phyloP scores from a whole-genome alignment of 2,113 vertebrate genomes.

The Cyanoderma ruficeps region DNA sequence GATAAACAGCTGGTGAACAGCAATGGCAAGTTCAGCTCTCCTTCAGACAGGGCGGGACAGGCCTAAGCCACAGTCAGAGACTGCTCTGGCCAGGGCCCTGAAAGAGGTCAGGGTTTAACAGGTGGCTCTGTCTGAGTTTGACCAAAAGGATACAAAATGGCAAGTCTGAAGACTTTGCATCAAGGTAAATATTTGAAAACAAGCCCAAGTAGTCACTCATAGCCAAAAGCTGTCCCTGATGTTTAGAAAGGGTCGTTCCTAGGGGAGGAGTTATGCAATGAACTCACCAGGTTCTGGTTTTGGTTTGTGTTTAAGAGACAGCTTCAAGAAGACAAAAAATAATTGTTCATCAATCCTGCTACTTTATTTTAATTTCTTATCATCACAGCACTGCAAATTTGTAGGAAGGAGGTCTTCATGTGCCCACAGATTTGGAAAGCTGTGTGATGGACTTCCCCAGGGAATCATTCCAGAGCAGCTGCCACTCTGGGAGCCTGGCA shows the following conservation, averaged over 20 bases:
- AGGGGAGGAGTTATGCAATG: not conserved
- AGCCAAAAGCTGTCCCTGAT: not conserved
- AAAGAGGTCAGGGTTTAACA: not conserved
- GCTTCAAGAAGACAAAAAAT: not conserved
- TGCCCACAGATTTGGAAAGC: not conserved
- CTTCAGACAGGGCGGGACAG: not conserved
- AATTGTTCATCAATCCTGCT: not conserved
- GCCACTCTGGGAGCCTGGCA: not conserved
- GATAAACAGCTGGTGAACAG: not conserved
- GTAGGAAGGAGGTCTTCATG: not conserved
- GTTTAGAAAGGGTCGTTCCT: not conserved
- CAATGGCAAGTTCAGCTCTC: not conserved
- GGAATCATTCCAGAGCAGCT: not conserved
- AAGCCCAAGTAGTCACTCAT: not conserved
- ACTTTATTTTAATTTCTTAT: not conserved
- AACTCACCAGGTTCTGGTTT: not conserved
- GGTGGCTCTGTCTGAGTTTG: not conserved
- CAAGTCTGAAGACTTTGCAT: not conserved
- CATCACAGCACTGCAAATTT: not conserved
- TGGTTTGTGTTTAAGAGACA: not conserved
- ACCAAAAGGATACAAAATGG: not conserved
- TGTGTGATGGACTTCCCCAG: not conserved
- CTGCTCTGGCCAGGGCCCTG: not conserved
- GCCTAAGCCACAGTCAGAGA: not conserved
- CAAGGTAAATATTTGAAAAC: not conserved